Conservation (phyloP, 2,113 vertebrate species). For the Zosterops pallidus region DNA sequence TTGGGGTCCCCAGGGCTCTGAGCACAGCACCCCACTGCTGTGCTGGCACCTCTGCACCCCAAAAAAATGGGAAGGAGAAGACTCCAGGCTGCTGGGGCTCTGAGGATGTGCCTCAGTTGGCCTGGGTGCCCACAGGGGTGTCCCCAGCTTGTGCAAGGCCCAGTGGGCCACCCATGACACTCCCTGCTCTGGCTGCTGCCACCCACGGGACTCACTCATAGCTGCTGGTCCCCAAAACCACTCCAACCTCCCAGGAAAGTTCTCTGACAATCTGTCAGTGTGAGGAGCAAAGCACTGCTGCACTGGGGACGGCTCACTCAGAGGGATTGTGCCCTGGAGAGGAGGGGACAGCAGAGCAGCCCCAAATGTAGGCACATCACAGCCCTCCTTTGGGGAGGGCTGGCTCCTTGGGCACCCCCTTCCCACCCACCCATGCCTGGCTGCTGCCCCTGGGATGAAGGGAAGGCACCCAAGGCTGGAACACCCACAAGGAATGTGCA, state of each 20-base stretch:
- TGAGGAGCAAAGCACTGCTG: not conserved
- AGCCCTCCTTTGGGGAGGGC: not conserved
- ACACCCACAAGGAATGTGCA: rapidly evolving
- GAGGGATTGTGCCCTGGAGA: not conserved
- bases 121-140: not conserved
- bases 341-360: not conserved
- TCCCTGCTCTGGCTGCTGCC: not conserved
- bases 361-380: not conserved
- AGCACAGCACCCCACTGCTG: not conserved
- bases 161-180: not conserved
- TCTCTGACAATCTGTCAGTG: not conserved
- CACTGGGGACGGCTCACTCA: rapidly evolving
- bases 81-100: not conserved
- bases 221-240: not conserved
- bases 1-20: rapidly evolving
- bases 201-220: not conserved
- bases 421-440: not conserved
- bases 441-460: not conserved
- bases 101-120: not conserved
- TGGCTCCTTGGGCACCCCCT: rapidly evolving
- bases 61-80: not conserved
- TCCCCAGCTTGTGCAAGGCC: not conserved
- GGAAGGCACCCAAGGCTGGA: not conserved
- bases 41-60: not conserved
- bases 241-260: not conserved